A percentile compares a stretch with the other conserved stretches of the same genome.
phyloP scores from a whole-genome alignment of 2,113 vertebrate species.

The Hippocampus abdominalis region DNA sequence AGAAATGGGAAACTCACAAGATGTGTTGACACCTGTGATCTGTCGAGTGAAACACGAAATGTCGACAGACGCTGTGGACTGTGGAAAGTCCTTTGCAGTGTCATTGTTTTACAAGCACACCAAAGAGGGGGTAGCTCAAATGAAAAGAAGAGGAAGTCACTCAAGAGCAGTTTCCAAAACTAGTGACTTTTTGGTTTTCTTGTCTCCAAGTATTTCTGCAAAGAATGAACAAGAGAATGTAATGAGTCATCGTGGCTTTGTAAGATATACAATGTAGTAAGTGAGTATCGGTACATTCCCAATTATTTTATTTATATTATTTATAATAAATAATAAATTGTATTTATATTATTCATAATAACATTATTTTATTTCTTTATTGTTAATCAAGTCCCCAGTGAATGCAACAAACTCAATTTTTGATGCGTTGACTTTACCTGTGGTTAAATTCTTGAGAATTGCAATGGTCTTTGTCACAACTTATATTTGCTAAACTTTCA shows the following conservation, averaged over 20 bases:
- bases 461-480: too few relatives aligned
- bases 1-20: not conserved
- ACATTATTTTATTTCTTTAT: too few relatives aligned
- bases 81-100: not conserved
- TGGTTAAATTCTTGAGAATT: too few relatives aligned
- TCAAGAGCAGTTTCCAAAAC: not conserved
- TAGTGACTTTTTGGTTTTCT: constrained; percentile 16
- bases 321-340: too few relatives aligned
- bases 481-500: too few relatives aligned
- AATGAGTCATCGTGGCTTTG: not conserved
- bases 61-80: not conserved
- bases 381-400: too few relatives aligned
- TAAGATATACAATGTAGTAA: not conserved
- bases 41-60: not conserved
- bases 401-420: too few relatives aligned
- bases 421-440: too few relatives aligned
- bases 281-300: too few relatives aligned
- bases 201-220: constrained; percentile 46
- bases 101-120: not conserved
- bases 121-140: not conserved
- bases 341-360: too few relatives aligned
- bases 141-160: constrained; percentile 9
- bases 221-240: not conserved
- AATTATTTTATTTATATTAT: too few relatives aligned
- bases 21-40: not conserved